These are phyloP conservation scores for Hydrolagus colliei DNA, from an alignment of 2,797 vertebrate species.

Conservation along the genomic window DNA sequence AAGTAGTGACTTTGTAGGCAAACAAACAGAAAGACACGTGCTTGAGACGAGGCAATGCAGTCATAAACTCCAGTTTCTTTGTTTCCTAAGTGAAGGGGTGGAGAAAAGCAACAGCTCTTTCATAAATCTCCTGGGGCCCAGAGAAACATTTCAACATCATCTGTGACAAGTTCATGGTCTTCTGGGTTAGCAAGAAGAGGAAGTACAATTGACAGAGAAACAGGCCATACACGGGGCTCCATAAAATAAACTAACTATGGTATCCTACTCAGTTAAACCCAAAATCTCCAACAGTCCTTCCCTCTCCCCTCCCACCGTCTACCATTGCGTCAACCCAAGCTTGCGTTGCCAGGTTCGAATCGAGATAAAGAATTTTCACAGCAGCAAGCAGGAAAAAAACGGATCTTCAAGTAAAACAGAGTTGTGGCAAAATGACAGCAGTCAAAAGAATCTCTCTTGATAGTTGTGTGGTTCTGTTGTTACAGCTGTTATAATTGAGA, in stretches of 20 bases:
- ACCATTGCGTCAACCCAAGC: too few species aligned
- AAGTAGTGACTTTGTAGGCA: too few species aligned
- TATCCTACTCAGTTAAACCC: background rate
- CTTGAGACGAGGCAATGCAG: background rate
- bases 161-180: conserved; percentile 6
- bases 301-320: too few species aligned
- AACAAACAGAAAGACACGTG: background rate
- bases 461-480: background rate
- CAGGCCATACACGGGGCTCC: background rate
- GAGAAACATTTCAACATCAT: conserved; percentile 15
- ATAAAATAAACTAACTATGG: background rate
- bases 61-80: conserved; percentile 7
- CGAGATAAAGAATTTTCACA: background rate
- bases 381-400: background rate
- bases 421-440: background rate
- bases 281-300: background rate
- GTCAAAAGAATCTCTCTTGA: background rate
- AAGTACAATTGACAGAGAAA: background rate
- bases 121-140: conserved; percentile 28
- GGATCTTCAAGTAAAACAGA: background rate
- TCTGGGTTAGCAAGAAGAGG: background rate
- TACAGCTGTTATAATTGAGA: background rate
- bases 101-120: background rate
- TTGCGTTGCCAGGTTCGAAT: background rate
- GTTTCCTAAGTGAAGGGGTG: conserved; percentile 20